A percentile compares a stretch with the other conserved stretches of the same genome.
phyloP scores from a whole-genome alignment of 2,113 vertebrate genomes.

The Ariopsis seemanni region DNA sequence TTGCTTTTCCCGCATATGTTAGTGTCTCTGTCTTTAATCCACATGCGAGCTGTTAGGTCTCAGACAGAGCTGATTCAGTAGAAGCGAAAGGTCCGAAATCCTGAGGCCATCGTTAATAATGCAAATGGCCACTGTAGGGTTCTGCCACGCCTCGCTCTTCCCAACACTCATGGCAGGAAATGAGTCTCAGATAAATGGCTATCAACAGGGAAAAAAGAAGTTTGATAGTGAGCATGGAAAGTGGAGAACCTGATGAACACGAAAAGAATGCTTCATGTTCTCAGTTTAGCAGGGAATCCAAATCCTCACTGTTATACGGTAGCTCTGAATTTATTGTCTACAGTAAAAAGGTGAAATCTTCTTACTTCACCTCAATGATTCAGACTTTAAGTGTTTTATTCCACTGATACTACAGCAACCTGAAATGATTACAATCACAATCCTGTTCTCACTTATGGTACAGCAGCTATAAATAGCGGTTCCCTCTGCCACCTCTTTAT shows the following conservation, averaged over 20 bases:
- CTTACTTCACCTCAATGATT: neutral
- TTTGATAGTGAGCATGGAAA: neutral
- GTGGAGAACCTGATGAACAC: neutral
- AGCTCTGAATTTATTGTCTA: neutral
- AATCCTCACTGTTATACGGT: no score
- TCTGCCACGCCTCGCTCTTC: constrained; percentile 33
- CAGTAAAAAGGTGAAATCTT: neutral
- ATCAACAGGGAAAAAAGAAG: neutral
- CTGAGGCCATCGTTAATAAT: constrained; percentile 61
- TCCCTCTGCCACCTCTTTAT: no score
- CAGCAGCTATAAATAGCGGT: neutral
- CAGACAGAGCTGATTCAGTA: constrained; percentile 68
- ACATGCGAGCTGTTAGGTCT: constrained; percentile 60
- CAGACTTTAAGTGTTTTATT: neutral
- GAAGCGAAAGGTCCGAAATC: constrained; percentile 47
- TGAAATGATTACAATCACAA: neutral
- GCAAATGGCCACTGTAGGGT: constrained; percentile 57
- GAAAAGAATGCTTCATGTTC: neutral
- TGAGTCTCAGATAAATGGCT: neutral
- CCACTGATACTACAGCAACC: neutral
- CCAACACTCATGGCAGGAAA: constrained; percentile 50
- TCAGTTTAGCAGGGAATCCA: neutral
- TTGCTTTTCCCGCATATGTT: no score
- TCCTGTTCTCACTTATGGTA: neutral
- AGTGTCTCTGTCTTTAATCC: constrained; percentile 34